A percentile compares a stretch with the other conserved stretches of the same genome.
phyloP scores from a whole-genome alignment of 1,140 invertebrate species.

The Ceratosolen solmsi region DNA sequence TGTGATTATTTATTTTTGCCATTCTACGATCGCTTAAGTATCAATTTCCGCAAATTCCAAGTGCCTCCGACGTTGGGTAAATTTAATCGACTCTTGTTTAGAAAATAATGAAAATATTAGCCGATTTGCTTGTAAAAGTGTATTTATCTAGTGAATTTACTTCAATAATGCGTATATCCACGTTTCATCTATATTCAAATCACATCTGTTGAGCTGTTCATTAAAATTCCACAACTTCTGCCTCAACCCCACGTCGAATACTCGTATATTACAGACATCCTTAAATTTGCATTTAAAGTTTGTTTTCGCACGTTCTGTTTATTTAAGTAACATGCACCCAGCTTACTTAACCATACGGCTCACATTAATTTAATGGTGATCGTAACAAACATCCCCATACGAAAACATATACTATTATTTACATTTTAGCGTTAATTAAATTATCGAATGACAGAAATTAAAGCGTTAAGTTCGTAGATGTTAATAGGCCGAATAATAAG shows the following conservation, averaged over 20 bases:
- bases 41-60: not conserved
- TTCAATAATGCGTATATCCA: slow-evolving; percentile 14
- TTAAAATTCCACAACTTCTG: slow-evolving; percentile 47
- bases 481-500: no score
- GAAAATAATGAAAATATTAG: not conserved
- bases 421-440: not conserved
- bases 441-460: not conserved
- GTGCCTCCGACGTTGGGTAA: not conserved
- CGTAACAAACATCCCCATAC: not conserved
- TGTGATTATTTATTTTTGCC: no score
- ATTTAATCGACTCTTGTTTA: not conserved
- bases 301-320: slow-evolving; percentile 30
- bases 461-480: no score
- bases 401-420: not conserved
- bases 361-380: not conserved
- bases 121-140: not conserved
- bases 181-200: slow-evolving; percentile 39
- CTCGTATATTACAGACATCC: slow-evolving; percentile 22
- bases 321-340: not conserved
- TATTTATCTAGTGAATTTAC: slow-evolving; percentile 5
- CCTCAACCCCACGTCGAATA: not conserved
- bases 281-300: slow-evolving; percentile 45
- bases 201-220: slow-evolving; percentile 39
- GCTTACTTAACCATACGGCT: not conserved
- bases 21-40: no score